Base-by-base conservation (phyloP, 1,140 invertebrate genomes). In the Drosophila rhopaloa region DNA sequence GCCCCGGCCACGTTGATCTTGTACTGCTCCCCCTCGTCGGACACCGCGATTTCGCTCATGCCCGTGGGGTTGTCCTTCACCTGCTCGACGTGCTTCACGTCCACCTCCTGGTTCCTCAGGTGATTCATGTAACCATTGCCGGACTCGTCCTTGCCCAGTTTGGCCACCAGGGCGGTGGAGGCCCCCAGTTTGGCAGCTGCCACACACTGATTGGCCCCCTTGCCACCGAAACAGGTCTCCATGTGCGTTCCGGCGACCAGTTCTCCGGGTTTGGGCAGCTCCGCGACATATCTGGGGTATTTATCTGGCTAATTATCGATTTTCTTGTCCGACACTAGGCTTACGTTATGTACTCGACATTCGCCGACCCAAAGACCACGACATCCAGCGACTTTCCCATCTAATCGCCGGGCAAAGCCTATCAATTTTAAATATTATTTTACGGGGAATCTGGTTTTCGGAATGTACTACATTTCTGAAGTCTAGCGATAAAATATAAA, bases 121-220 rank as follows among this genome's bases (percentile, higher is more conserved):
- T 96, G 94, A 48, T 95, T 91, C 59, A 96, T 93, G 91, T 97
- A 98, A 4, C 57, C 59, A 35, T 57, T 7, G 2, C 72, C 63
- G 4, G 50, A 48, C 11, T 93, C 92, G 93, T 99, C 98, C 88
- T 95, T 93, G 19, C 98, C 98, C 95, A 98, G 96, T 93, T 97
- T 97, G 50, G 96, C 96, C 84, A 99, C 94, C 93, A 99, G 95
- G 5, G 95, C 94, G 16, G 96, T 95, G 50, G 94, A 94, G 50
- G 95, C 96, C 44, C 98, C 98, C 56, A 99, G 93, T 92, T 96
- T 96, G 0, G 96, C 95, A 38, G 97, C 97, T 67, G 97, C 95
- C 5, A 99, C 95, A 93, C 97, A 98, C 93, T 99, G 98, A 93
- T 99, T 99, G 11, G 98, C 98, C 19, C 98, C 98, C 94, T 99